Base-by-base conservation (phyloP, 1,140 invertebrate species). In the Vollenhovia emeryi region DNA sequence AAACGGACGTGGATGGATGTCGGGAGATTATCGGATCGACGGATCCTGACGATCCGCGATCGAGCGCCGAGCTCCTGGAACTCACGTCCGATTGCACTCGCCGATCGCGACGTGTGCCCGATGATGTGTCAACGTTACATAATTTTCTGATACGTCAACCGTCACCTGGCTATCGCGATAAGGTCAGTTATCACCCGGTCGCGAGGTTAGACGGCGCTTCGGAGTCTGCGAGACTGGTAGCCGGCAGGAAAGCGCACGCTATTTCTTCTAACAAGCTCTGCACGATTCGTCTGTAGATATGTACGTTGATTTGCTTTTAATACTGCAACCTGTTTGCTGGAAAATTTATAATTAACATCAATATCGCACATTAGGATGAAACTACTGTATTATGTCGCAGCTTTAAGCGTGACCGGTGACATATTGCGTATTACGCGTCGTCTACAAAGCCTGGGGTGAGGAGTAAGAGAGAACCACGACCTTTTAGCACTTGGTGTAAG, bases 41-140 rank as follows among this genome's bases (percentile, higher is more conserved):
- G 6, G 6, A 30, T 43, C 15, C 11, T 76, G 5, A 27, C 6
- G 8, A 60, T 75, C 48, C n/a, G 3, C 48, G 33, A 66, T 36
- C 43, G 30, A 36, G 33, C 15, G n/a, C 5, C 7, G 1, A 15
- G 2, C 7, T 59, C 13, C 3, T 74, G n/a, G 30, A 40, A 6
- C 52, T 30, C 21, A 11, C 13, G 13, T 57, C 15, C 52, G 36
- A 6, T 27, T 11, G 8, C 24, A 2, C 0, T 18, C 24, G n/a
- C 24, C 13, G 15, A 55, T 79, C 21, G 30, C 15, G 27, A 33
- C 1, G 1, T 6, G 33, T 36, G 33, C 33, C 33, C 33, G 64
- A 87, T 79, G 59, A 85, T 45, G 33, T 78, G 50, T 79, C 76
- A 33, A 24, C 43, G 15, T 88, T 88, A 84, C 45, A 15, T 87